Conservation (phyloP, 2,797 vertebrate genomes). For the Sebastes cheni region DNA sequence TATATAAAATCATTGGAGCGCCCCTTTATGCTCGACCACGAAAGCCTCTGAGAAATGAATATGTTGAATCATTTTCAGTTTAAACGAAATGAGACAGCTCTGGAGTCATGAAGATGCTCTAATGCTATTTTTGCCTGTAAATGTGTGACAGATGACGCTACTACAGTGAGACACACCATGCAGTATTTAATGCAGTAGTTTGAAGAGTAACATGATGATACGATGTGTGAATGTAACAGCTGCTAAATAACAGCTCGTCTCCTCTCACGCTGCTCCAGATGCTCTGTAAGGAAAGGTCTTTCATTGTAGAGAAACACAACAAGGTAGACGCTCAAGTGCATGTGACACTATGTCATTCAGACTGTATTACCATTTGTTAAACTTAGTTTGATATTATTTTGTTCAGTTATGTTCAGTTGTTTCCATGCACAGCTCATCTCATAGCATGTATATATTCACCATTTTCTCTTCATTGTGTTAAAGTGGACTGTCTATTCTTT, state of each 20-base stretch:
- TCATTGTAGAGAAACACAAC: constrained; percentile 82
- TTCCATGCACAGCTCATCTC: not conserved
- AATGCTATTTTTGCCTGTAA: not conserved
- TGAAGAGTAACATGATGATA: not conserved
- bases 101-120: not conserved
- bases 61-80: not conserved
- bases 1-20: not conserved
- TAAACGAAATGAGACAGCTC: not conserved
- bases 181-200: not conserved
- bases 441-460: not conserved
- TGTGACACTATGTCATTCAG: not conserved
- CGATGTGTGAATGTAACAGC: constrained; percentile 10
- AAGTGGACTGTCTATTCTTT: not conserved
- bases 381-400: not conserved
- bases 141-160: not conserved
- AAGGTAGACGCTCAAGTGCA: constrained; percentile 78
- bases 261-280: constrained; percentile 77
- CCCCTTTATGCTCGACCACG: not conserved
- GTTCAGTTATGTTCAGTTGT: not conserved
- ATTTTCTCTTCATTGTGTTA: not conserved
- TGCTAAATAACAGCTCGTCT: constrained; percentile 61
- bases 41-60: not conserved
- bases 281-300: constrained; percentile 83
- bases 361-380: not conserved
- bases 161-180: not conserved